phyloP scores from a whole-genome alignment of 2,113 vertebrate species.

The Caretta caretta region DNA sequence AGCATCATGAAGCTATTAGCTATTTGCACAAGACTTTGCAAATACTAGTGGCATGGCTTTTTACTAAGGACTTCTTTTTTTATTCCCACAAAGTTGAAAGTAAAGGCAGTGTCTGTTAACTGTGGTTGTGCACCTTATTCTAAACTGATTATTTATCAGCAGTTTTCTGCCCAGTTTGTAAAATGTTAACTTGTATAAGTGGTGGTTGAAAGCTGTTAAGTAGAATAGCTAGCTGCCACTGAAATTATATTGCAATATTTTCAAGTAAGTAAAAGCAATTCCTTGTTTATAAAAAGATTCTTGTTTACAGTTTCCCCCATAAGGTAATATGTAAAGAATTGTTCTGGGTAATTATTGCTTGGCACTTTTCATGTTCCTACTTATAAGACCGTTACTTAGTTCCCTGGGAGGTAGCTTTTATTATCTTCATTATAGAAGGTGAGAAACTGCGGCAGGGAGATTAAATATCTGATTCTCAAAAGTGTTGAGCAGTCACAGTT shows the following conservation, averaged over 20 bases:
- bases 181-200: background rate
- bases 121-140: background rate
- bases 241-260: background rate
- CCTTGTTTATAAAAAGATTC: background rate
- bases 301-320: background rate
- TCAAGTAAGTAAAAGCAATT: background rate
- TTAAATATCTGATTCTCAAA: background rate
- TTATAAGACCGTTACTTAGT: background rate
- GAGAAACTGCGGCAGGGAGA: background rate
- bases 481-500: background rate
- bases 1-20: background rate
- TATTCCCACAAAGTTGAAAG: background rate
- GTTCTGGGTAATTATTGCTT: background rate
- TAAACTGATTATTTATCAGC: background rate
- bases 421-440: background rate
- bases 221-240: background rate
- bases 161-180: background rate
- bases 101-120: background rate
- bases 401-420: background rate
- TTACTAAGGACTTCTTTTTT: background rate
- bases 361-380: background rate
- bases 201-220: background rate
- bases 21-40: background rate
- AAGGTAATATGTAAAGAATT: background rate
- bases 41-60: accelerated